phyloP scores from a whole-genome alignment of 2,113 vertebrate species.

The Ctenodactylus gundi region DNA sequence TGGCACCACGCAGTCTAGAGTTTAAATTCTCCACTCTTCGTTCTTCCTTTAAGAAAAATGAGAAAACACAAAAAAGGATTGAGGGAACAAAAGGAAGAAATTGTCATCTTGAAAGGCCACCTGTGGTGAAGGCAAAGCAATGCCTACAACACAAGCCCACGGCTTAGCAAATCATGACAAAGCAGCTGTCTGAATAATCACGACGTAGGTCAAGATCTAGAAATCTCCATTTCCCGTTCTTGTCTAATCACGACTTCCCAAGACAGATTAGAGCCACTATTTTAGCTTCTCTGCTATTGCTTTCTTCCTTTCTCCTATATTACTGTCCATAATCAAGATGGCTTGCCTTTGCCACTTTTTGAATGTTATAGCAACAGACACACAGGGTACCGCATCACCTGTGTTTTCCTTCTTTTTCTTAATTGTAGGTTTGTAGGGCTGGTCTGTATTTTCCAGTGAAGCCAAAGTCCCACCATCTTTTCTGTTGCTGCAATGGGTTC shows the following conservation, averaged over 20 bases:
- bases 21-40: not conserved
- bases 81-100: not conserved
- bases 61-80: not conserved
- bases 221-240: not conserved
- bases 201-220: not conserved
- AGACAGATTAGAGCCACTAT: not conserved
- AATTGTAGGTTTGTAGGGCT: not conserved
- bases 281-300: not conserved
- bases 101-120: not conserved
- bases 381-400: no score
- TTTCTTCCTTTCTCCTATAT: not conserved
- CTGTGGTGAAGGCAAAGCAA: not conserved
- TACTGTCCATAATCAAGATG: not conserved
- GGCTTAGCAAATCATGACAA: not conserved
- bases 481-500: not conserved
- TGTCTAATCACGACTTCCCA: not conserved
- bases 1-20: not conserved
- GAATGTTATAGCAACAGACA: not conserved
- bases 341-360: not conserved
- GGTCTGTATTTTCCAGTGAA: not conserved
- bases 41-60: not conserved
- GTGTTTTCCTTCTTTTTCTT: not conserved
- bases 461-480: not conserved
- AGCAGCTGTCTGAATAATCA: not conserved
- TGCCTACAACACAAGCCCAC: not conserved